Evolutionary conservation across 2,888 invertebrate genomes (phyloP).

Genomic region (Cosmia trapezina): DNA sequence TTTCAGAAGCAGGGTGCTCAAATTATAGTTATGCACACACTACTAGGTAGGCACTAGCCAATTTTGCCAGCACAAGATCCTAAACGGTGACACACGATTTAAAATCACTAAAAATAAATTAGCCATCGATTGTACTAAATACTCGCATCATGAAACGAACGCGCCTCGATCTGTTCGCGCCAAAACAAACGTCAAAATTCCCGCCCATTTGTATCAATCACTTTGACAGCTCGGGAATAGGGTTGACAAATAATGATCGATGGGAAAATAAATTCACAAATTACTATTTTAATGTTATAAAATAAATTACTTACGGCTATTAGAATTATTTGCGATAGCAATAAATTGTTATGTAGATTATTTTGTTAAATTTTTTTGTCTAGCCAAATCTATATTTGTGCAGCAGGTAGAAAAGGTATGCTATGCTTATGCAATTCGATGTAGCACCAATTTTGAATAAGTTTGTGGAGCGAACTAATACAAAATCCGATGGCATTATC

Average conservation of each 20-base stretch:
- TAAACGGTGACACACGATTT: slow-evolving; percentile 32
- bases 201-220: slow-evolving; percentile 81
- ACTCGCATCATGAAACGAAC: slow-evolving; percentile 38
- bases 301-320: neutral
- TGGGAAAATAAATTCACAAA: neutral
- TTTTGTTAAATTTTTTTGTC: neutral
- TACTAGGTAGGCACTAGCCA: neutral
- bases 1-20: neutral
- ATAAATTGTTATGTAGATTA: neutral
- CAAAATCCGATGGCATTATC: too few relatives aligned
- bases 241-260: slow-evolving; percentile 45
- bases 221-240: slow-evolving; percentile 69
- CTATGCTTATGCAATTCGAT: too few relatives aligned
- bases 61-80: neutral
- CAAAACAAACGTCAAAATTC: slow-evolving; percentile 77
- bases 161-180: slow-evolving; percentile 71
- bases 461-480: too few relatives aligned
- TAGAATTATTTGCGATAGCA: neutral
- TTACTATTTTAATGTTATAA: neutral
- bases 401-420: neutral
- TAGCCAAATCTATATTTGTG: neutral
- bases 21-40: neutral
- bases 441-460: too few relatives aligned
- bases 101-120: slow-evolving; percentile 50
- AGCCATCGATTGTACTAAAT: slow-evolving; percentile 53